These are phyloP conservation scores for Antennarius maculatus DNA, from an alignment of 2,797 vertebrate genomes.

Conservation along the genomic window DNA sequence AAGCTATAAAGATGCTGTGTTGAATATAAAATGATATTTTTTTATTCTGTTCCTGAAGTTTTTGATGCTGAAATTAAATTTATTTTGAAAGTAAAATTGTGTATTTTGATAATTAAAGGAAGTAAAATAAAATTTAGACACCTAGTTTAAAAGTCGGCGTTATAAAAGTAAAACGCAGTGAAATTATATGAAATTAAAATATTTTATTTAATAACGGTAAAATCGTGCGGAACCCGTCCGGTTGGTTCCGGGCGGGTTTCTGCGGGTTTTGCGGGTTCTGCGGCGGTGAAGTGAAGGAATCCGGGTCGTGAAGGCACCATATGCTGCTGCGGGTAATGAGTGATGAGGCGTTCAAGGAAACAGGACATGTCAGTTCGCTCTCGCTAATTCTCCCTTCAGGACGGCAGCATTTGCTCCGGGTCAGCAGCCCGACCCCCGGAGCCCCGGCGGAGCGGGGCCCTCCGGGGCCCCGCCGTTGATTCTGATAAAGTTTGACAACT, in stretches of 20 bases:
- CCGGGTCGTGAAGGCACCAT: slow-evolving; percentile 5
- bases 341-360: slow-evolving; percentile 62
- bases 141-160: too few species aligned
- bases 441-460: slow-evolving; percentile 74
- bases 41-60: too few species aligned
- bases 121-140: too few species aligned
- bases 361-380: slow-evolving; percentile 77
- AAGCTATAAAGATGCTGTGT: background rate
- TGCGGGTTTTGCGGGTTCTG: too few species aligned
- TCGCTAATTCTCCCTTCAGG: slow-evolving; percentile 74
- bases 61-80: too few species aligned
- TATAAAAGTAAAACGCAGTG: too few species aligned
- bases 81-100: too few species aligned
- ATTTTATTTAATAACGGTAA: background rate
- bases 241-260: background rate
- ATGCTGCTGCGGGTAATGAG: slow-evolving; percentile 43
- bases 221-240: background rate
- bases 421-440: slow-evolving; percentile 83
- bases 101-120: too few species aligned
- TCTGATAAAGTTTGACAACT: slow-evolving; percentile 93
- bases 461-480: slow-evolving; percentile 77
- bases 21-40: too few species aligned
- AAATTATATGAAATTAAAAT: background rate
- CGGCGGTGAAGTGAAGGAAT: background rate
- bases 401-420: slow-evolving; percentile 82